A percentile compares a stretch with the other conserved stretches of the same genome.
phyloP scores from a whole-genome alignment of 2,888 invertebrate species.

The Zygothrica quintamaculata region DNA sequence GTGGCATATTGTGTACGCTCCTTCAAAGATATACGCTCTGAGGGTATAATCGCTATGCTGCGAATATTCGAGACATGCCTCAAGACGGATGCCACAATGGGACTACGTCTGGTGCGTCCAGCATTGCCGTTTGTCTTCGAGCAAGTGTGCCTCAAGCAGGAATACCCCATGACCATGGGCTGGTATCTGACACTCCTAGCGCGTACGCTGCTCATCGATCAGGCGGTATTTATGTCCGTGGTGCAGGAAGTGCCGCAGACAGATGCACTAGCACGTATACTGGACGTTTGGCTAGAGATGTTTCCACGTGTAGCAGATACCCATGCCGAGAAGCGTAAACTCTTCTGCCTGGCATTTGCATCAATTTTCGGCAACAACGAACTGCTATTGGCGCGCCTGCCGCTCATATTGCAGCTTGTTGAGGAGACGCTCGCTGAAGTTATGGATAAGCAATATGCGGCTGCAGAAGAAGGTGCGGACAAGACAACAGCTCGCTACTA shows the following conservation, averaged over 20 bases:
- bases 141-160: conserved; percentile 89
- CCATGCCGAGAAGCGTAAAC: conserved; percentile 89
- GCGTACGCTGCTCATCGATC: conserved; percentile 90
- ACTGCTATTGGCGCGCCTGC: conserved; percentile 89
- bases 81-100: conserved; percentile 89
- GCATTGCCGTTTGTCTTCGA: conserved; percentile 87
- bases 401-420: conserved; percentile 89
- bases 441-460: conserved; percentile 88
- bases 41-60: conserved; percentile 90
- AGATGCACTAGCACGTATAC: conserved; percentile 88
- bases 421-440: conserved; percentile 92
- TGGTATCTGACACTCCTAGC: conserved; percentile 92
- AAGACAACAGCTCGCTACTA: conserved; percentile 72
- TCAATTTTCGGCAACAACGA: conserved; percentile 89
- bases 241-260: conserved; percentile 86
- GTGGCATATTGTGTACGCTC: conserved; percentile 89
- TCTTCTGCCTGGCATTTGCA: conserved; percentile 90
- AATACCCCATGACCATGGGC: conserved; percentile 90
- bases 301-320: conserved; percentile 91
- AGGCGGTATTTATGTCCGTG: conserved; percentile 87
- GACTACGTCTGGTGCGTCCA: conserved; percentile 89
- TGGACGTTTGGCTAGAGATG: conserved; percentile 92
- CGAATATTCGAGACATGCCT: conserved; percentile 91
- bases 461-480: conserved; percentile 47
- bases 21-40: conserved; percentile 91